These are phyloP conservation scores for Benthosema pterotum DNA, from an alignment of 2,797 vertebrate genomes.

Conservation along the genomic window DNA sequence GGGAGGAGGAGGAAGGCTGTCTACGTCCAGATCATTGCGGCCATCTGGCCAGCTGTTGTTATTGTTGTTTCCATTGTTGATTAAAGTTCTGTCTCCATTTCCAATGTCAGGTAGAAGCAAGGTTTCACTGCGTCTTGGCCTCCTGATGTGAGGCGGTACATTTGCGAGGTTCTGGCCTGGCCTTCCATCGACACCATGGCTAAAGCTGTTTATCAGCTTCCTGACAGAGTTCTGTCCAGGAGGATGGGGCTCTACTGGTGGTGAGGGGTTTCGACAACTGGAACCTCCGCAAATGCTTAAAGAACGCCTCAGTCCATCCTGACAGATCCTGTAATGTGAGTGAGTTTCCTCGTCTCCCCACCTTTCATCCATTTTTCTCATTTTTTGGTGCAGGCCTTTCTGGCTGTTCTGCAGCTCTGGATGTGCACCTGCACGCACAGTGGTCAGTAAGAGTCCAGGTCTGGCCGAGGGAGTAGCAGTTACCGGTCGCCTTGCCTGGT, in stretches of 20 bases:
- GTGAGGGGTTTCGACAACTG: conserved; percentile 15
- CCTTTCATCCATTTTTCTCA: conserved; percentile 63
- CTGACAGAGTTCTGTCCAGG: conserved; percentile 82
- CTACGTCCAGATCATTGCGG: conserved; percentile 73
- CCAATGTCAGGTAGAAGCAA: conserved; percentile 61
- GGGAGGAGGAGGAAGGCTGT: conserved; percentile 89
- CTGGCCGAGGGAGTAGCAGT: conserved; percentile 47
- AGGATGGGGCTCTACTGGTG: conserved; percentile 44
- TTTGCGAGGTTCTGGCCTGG: conserved; percentile 65
- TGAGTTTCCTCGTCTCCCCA: conserved; percentile 33
- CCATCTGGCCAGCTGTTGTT: conserved; percentile 69
- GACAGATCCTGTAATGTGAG: conserved; percentile 38
- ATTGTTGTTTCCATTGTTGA: conserved; percentile 75
- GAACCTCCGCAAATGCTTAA: conserved; percentile 43
- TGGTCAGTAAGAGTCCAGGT: conserved; percentile 72
- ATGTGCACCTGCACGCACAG: conserved; percentile 71
- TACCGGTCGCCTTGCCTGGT: conserved; percentile 43
- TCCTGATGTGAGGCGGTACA: conserved; percentile 71
- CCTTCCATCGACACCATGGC: conserved; percentile 70
- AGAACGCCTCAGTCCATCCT: conserved; percentile 64
- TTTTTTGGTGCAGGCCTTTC: conserved; percentile 73
- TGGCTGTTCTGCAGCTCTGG: conserved; percentile 80
- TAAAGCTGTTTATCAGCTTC: conserved; percentile 91
- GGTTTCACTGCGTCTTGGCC: conserved; percentile 74
- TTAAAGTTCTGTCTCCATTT: conserved; percentile 29